phyloP scores from a whole-genome alignment of 2,113 vertebrate genomes.

The Lontra canadensis region DNA sequence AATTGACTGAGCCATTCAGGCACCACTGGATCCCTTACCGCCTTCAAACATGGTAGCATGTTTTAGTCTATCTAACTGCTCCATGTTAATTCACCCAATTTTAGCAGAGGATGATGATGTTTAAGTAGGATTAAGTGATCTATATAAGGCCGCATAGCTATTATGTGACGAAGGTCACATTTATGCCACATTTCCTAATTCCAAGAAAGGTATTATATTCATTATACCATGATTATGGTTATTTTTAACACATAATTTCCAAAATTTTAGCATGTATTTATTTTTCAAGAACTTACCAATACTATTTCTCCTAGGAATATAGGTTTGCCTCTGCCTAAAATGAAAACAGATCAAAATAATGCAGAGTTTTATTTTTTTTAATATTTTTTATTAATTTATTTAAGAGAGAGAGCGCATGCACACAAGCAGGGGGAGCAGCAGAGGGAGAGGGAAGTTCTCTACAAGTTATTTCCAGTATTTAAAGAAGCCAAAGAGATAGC shows the following conservation, averaged over 20 bases:
- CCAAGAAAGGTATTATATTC: neutral
- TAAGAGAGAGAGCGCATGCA: neutral
- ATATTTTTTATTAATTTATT: neutral
- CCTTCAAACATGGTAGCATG: neutral
- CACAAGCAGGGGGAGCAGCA: neutral
- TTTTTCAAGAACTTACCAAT: neutral
- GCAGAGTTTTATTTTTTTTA: neutral
- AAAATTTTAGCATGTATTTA: neutral
- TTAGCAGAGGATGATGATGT: neutral
- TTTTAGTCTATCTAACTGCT: neutral
- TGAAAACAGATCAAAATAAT: neutral
- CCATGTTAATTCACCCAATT: neutral
- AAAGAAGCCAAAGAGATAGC: neutral
- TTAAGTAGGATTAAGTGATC: neutral
- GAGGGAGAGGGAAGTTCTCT: neutral
- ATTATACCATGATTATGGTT: neutral
- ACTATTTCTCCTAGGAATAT: neutral
- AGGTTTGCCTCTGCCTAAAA: neutral
- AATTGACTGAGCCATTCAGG: neutral
- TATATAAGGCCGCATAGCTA: neutral
- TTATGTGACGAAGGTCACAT: neutral
- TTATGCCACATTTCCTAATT: neutral
- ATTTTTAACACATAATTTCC: neutral
- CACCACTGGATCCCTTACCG: neutral
- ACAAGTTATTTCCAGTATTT: neutral